Evolutionary conservation across 1,140 invertebrate species (phyloP), one percentile per base, ranked within the genome.

Genomic region (Drosophila kurseongensis): DNA sequence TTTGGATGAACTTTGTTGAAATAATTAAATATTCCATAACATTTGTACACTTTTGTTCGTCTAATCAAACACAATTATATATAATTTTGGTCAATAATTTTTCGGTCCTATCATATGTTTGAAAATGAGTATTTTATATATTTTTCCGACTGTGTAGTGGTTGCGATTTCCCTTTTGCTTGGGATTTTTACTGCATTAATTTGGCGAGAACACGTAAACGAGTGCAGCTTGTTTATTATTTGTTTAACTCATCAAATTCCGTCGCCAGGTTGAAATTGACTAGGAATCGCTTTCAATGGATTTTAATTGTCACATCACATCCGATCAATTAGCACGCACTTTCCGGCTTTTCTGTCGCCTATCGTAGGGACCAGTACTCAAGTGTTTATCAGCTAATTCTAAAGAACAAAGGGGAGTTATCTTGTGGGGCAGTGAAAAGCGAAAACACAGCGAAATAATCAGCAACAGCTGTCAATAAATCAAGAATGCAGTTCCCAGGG

Each of bases 401-500:
- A 2, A 27, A 41, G 47, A 67, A 68, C 65, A 68, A 68, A 68
- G 65, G 61, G 45, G n/a, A 68, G 41, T 47, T 68, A 68, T 68
- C 65, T 36, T 14, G 36, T 51, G 35, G 29, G 36, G 69, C 55
- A 38, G 47, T 32, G 38, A 18, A 35, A 41, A 42, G 36, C 23
- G 18, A 55, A 68, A 68, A 18, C 38, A 40, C 38, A 62, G 27
- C 6, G 12, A 54, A 61, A 42, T 47, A 60, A 56, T 75, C 72
- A 69, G 50, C 66, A 38, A 69, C 69, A 71, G 68, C 80, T 75
- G 67, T 66, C 52, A 75, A 71, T 79, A 75, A 75, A 61, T 62
- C 67, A 71, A 56, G 59, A 80, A 75, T 83, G 58, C 63, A 78
- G 55, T 76, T 58, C 55, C 18, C 10, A 13, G 16, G 32, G 8